Evolutionary conservation across 1,140 invertebrate species (phyloP), one percentile per base, ranked within the genome.

Genomic region (Neodiprion pinetum): DNA sequence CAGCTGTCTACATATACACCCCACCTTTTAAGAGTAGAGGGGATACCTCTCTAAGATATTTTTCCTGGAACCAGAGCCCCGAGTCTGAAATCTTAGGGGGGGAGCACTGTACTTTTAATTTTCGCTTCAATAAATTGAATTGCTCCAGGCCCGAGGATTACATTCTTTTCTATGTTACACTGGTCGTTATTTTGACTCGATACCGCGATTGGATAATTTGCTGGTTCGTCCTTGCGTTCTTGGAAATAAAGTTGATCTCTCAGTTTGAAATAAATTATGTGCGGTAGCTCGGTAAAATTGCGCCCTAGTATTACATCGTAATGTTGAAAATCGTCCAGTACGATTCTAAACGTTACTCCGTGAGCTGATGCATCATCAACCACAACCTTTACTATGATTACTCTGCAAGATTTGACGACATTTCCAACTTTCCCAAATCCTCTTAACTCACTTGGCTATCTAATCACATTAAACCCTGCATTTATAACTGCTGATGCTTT

Each of bases 161-260:
- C 50, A 53, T 9, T 53, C 14, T 9, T 10, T 14, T 53, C 50
- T 53, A 1, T 14, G 50, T 53, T 53, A 14, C 9, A 14, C 14
- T 53, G 50, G 14, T 9, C 14, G 14, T 53, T 53, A 14, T 53
- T 53, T 10, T 53, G 50, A 10, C 14, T 53, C 9, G 50, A 14
- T 1, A 10, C 9, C 14, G 9, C 50, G 50, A 10, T 53, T 14
- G 9, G 50, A 53, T 53, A 10, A 53, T 1, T 53, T 14, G 50
- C 14, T 53, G 50, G 9, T 53, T 53, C 50, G 50, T 81, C 73
- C 23, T 77, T 78, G 53, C 72, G 74, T 8, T 81, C 78, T 71
- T 79, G 72, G 74, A 79, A 78, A 9, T 74, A 66, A 67, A 70
- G 49, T 9, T 40, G 21, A 28, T 74, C 67, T 10, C 69, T 67